These are phyloP conservation scores for Drosophila imparisetae DNA, from an alignment of 2,888 invertebrate species.

Conservation along the genomic window DNA sequence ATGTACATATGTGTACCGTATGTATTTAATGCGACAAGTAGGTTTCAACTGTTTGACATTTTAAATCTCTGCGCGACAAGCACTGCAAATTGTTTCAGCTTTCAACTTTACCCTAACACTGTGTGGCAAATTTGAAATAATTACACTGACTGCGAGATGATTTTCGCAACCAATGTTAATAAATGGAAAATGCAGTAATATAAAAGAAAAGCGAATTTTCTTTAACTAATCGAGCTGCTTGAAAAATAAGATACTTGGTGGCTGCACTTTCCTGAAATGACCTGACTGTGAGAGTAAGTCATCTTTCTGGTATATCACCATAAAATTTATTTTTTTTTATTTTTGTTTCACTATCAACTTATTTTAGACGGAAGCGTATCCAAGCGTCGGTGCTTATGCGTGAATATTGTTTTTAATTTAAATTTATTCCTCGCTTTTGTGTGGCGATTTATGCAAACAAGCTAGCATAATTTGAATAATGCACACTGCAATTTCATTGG, in stretches of 20 bases:
- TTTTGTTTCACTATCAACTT: not conserved
- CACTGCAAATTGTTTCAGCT: constrained; percentile 7
- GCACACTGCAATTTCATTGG: constrained; percentile 30
- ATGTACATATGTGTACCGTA: no score
- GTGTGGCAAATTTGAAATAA: not conserved
- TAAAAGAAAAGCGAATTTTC: not conserved
- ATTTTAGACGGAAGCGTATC: not conserved
- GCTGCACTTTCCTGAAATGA: not conserved
- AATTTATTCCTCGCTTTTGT: not conserved
- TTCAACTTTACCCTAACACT: not conserved
- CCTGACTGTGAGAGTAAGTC: not conserved
- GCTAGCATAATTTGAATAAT: constrained; percentile 42
- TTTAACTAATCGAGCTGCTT: not conserved
- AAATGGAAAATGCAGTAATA: not conserved
- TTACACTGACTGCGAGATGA: not conserved
- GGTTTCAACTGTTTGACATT: constrained; percentile 9
- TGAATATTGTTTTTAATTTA: not conserved
- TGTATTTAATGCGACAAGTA: not conserved
- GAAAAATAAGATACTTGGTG: not conserved
- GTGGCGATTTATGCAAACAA: constrained; percentile 21
- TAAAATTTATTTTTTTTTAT: no score
- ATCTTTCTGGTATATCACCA: no score
- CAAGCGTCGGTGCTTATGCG: not conserved
- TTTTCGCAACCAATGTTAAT: not conserved
- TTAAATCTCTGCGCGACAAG: constrained; percentile 22